These are phyloP conservation scores for Lynx canadensis DNA, from an alignment of 2,113 vertebrate genomes.

Conservation along the genomic window DNA sequence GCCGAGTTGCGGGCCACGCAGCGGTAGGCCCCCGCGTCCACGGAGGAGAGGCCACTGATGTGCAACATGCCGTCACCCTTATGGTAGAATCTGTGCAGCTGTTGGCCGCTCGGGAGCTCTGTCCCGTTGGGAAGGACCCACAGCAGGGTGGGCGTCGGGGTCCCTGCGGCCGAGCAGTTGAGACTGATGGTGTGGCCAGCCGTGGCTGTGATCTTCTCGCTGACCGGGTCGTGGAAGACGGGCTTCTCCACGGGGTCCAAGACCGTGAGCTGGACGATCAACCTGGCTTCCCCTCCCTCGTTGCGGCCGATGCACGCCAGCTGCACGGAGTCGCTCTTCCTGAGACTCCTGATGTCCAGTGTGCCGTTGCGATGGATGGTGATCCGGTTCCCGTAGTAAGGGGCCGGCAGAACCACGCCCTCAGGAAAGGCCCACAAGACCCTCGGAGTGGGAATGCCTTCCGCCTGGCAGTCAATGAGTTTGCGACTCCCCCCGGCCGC, in stretches of 20 bases:
- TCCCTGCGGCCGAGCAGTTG: slow-evolving; percentile 90
- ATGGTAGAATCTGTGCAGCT: slow-evolving; percentile 88
- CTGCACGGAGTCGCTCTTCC: slow-evolving; percentile 87
- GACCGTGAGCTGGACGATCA: slow-evolving; percentile 89
- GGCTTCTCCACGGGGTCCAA: slow-evolving; percentile 83
- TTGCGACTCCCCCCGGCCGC: slow-evolving; percentile 84
- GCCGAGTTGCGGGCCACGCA: slow-evolving; percentile 88
- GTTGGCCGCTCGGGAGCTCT: slow-evolving; percentile 84
- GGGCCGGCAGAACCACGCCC: slow-evolving; percentile 91
- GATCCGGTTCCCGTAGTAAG: slow-evolving; percentile 90
- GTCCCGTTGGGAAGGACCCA: slow-evolving; percentile 94
- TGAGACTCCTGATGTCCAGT: slow-evolving; percentile 88
- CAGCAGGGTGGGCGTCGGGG: slow-evolving; percentile 80
- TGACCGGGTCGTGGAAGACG: slow-evolving; percentile 81
- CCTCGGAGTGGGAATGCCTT: slow-evolving; percentile 88
- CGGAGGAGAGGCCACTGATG: slow-evolving; percentile 86
- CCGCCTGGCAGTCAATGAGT: slow-evolving; percentile 89
- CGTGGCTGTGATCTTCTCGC: slow-evolving; percentile 86
- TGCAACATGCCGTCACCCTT: slow-evolving; percentile 88
- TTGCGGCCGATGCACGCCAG: slow-evolving; percentile 92
- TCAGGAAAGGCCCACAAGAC: slow-evolving; percentile 94
- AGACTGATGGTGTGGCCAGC: slow-evolving; percentile 90
- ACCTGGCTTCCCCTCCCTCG: slow-evolving; percentile 91
- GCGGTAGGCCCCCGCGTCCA: slow-evolving; percentile 91
- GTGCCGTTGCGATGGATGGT: slow-evolving; percentile 94